phyloP scores from a whole-genome alignment of 2,888 invertebrate genomes.

The Drosophila affinis region DNA sequence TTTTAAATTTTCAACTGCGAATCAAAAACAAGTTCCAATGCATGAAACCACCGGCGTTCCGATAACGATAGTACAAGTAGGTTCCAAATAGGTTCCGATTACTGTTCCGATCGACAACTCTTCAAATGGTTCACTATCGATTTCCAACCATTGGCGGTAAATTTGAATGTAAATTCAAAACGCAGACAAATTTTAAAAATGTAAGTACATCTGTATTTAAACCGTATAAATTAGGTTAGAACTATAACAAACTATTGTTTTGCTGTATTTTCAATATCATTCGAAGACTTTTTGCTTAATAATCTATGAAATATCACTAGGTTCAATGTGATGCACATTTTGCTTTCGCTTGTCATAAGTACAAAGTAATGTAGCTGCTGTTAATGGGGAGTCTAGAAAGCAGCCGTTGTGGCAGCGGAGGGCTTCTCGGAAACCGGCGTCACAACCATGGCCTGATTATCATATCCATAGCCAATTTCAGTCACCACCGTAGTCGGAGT shows the following conservation, averaged over 20 bases:
- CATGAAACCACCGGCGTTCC: no score
- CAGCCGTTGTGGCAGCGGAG: slow-evolving; percentile 42
- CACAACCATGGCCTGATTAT: slow-evolving; percentile 90
- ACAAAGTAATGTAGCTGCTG: slow-evolving; percentile 6
- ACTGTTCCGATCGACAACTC: no score
- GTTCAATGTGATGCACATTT: slow-evolving; percentile 74
- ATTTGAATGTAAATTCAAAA: background rate
- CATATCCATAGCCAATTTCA: slow-evolving; percentile 89
- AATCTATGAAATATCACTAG: slow-evolving; percentile 65
- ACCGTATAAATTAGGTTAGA: background rate
- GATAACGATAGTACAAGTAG: no score
- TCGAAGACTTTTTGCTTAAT: slow-evolving; percentile 26
- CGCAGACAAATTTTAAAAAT: background rate
- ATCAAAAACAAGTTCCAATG: no score
- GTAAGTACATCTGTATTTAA: background rate
- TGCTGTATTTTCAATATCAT: slow-evolving; percentile 13
- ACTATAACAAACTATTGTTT: background rate
- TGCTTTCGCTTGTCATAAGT: slow-evolving; percentile 24
- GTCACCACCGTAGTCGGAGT: slow-evolving; percentile 86
- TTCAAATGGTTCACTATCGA: no score
- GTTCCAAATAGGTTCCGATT: no score
- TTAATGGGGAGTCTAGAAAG: slow-evolving; percentile 49
- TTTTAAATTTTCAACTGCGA: background rate
- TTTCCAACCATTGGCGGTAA: background rate
- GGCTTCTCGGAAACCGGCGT: slow-evolving; percentile 84